Conservation (phyloP, 1,140 invertebrate species). For the Cardiocondyla obscurior region DNA sequence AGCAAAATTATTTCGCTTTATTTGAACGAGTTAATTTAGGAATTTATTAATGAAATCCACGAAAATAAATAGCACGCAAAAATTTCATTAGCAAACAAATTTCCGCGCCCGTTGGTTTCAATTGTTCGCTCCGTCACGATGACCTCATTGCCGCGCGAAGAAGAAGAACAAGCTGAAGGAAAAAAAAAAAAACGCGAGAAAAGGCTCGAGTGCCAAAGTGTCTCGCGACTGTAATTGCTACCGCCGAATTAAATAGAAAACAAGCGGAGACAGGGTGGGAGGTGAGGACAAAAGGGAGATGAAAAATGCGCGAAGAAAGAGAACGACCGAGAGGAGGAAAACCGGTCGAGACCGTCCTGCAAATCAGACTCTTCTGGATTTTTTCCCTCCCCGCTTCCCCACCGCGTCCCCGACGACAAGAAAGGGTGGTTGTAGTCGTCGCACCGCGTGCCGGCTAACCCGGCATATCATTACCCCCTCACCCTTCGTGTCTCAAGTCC, state of each 20-base stretch:
- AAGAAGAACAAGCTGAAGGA: not conserved
- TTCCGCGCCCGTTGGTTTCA: not conserved
- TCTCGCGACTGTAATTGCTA: constrained; percentile 69
- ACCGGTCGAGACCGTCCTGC: constrained; percentile 44
- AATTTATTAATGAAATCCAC: not conserved
- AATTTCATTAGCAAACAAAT: not conserved
- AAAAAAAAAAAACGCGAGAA: not conserved
- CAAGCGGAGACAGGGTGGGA: too few relatives aligned
- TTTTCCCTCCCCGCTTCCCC: constrained; percentile 11
- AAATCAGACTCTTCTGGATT: constrained; percentile 50
- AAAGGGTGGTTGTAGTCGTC: constrained; percentile 66
- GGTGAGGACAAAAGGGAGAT: not conserved
- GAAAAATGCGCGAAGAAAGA: not conserved
- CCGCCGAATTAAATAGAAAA: constrained; percentile 65
- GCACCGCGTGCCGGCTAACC: constrained; percentile 60
- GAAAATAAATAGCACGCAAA: not conserved
- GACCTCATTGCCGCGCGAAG: not conserved
- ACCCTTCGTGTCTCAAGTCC: constrained; percentile 16
- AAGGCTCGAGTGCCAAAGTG: constrained; percentile 28
- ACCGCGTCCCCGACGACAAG: constrained; percentile 36
- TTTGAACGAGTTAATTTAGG: not conserved
- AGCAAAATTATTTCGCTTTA: constrained; percentile 8
- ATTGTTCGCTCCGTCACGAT: not conserved
- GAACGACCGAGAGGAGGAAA: constrained; percentile 33
- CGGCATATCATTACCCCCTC: constrained; percentile 76